Evolutionary conservation across 2,888 invertebrate species (phyloP), one percentile per base, ranked within the genome.

Genomic region (Electrophaes corylata): DNA sequence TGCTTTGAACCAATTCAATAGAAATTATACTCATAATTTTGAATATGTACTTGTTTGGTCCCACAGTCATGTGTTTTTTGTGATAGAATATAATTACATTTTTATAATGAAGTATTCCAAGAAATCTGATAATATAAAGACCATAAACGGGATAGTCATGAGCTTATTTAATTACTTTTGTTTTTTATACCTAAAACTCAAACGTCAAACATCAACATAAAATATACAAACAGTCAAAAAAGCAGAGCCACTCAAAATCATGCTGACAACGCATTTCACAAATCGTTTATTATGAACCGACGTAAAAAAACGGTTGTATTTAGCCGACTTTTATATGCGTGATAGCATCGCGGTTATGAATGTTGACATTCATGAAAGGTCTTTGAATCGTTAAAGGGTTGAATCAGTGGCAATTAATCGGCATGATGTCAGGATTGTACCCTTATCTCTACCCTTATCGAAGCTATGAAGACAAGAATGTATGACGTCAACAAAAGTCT

Each of bases 261-360:
- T 86, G 91, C 91, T 91, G 91, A 91, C 90, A 90, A 78, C 71
- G 81, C 88, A 79, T 89, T 84, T 87, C 76, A 86, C 83, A 83
- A 83, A 82, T 85, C 88, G 81, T 90, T 89, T 85, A 83, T 89
- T 83, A 88, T 79, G 76, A 39, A 49, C 49, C 19, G 14, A 41
- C 16, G 26, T 29, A 16, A 19, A 31, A 40, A 49, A 49, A 18
- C n/a, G 19, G 18, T 31, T 19, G 31, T 81, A 77, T 84, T 84
- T 77, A 81, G 71, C 74, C 68, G 73, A 59, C 71, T 72, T 73
- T 70, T 62, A 69, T 80, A 77, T 81, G 78, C 75, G 71, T 76
- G 90, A 91, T 91, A 84, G 71, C 72, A 91, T 90, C 90, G 72
- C 71, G 67, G 69, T 76, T 83, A 83, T 83, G 79, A 80, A 83